phyloP scores from a whole-genome alignment of 2,888 invertebrate species.

The Pterobdella sp. region DNA sequence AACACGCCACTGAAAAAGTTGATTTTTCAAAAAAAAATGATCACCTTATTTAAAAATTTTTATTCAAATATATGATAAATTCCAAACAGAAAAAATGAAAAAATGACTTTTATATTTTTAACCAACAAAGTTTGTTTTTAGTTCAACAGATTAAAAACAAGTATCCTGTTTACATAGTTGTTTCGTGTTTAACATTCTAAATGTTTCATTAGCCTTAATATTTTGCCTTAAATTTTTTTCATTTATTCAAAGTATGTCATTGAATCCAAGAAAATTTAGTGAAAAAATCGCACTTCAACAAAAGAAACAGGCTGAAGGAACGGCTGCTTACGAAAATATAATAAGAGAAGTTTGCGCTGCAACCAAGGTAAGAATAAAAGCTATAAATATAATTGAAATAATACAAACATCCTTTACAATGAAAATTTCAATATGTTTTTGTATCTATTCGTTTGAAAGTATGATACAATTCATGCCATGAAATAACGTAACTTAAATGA shows the following conservation, averaged over 20 bases:
- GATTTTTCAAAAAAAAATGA: no score
- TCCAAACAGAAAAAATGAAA: not conserved
- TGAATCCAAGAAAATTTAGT: constrained; percentile 98
- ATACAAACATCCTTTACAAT: no score
- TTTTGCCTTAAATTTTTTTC: not conserved
- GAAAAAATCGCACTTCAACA: constrained; percentile 97
- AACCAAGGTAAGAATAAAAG: constrained; percentile 56
- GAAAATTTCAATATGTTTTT: not conserved
- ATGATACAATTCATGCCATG: not conserved
- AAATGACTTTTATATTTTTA: not conserved
- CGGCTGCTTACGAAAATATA: constrained; percentile 91
- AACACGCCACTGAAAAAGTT: no score
- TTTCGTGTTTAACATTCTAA: not conserved
- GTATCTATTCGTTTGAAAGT: not conserved
- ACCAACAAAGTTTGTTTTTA: not conserved
- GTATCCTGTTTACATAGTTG: not conserved
- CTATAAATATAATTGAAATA: not conserved
- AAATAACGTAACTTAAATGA: not conserved
- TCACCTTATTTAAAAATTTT: not conserved
- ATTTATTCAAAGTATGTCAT: constrained; percentile 61
- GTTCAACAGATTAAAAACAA: not conserved
- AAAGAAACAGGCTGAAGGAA: constrained; percentile 96
- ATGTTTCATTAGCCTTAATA: not conserved
- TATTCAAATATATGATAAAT: not conserved
- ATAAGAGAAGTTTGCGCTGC: constrained; percentile 91